Evolutionary conservation across 2,113 vertebrate genomes (phyloP).

Genomic region (Scomber colias): DNA sequence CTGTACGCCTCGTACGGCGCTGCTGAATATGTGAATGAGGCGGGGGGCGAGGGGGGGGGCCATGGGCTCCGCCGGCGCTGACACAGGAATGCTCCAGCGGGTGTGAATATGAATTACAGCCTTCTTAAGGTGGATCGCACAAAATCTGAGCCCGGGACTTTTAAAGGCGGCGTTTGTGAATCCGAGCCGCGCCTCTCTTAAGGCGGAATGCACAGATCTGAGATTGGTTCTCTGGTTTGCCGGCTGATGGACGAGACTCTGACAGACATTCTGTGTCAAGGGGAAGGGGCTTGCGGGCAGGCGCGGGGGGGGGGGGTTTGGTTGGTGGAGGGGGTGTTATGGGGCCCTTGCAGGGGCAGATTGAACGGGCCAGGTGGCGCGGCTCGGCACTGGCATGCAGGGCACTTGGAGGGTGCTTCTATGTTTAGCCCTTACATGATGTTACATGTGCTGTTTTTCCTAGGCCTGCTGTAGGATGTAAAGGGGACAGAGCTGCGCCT

Average conservation of each 20-base stretch:
- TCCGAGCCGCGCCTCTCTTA: constrained; percentile 48
- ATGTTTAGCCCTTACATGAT: constrained; percentile 84
- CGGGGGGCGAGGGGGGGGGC: constrained; percentile 21
- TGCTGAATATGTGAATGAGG: constrained; percentile 48
- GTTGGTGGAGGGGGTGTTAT: neutral
- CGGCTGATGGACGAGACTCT: constrained; percentile 77
- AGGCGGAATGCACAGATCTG: constrained; percentile 58
- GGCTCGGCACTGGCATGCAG: constrained; percentile 72
- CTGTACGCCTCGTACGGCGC: constrained; percentile 28
- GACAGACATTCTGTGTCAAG: constrained; percentile 69
- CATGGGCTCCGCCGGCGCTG: constrained; percentile 29
- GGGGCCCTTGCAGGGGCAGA: constrained; percentile 63
- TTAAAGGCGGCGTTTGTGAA: constrained; percentile 59
- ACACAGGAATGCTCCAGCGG: constrained; percentile 55
- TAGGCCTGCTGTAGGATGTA: constrained; percentile 53
- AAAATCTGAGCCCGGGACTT: constrained; percentile 51
- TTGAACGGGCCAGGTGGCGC: constrained; percentile 82
- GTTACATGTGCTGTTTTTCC: constrained; percentile 83
- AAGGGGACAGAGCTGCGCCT: constrained; percentile 4
- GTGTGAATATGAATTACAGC: constrained; percentile 72
- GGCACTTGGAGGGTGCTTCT: constrained; percentile 74
- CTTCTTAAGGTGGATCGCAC: constrained; percentile 32
- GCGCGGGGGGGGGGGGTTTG: too few species aligned
- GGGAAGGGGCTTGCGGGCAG: neutral
- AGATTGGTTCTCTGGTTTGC: constrained; percentile 45